Conservation (phyloP, 2,888 invertebrate species). For the Lasioglossum morio region DNA sequence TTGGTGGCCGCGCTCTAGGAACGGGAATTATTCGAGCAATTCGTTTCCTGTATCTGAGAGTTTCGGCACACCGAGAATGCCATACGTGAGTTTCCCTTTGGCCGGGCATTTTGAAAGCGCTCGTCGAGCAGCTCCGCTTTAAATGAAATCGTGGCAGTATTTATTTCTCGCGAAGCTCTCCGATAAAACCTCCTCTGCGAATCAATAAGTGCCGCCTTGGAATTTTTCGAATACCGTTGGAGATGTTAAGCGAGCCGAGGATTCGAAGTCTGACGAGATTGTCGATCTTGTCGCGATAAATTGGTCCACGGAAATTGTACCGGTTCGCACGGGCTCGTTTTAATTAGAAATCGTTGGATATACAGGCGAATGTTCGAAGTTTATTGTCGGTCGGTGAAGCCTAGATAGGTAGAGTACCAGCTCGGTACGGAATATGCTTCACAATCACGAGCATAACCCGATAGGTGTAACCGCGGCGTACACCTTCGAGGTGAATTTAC, state of each 20-base stretch:
- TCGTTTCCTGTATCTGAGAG: neutral
- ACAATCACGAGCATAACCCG: constrained; percentile 50
- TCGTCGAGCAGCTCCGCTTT: constrained; percentile 3
- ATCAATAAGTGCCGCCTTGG: neutral
- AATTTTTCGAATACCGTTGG: neutral
- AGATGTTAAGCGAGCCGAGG: neutral
- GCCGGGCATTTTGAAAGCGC: neutral
- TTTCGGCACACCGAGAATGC: neutral
- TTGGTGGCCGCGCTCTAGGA: neutral
- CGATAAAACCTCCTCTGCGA: neutral
- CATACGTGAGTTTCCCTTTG: neutral
- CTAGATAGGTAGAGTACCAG: neutral
- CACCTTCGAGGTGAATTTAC: constrained; percentile 65
- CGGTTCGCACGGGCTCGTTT: neutral
- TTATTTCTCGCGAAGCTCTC: neutral
- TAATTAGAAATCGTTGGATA: neutral
- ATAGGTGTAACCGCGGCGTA: constrained; percentile 46
- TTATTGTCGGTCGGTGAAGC: neutral
- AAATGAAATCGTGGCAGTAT: neutral
- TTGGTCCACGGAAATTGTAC: neutral
- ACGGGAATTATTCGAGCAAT: neutral
- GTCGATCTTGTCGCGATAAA: no score
- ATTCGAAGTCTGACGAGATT: no score
- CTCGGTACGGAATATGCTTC: constrained; percentile 58
- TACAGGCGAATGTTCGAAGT: neutral